Conservation (phyloP, 2,888 invertebrate genomes). For the Diachrysia chrysitis region DNA sequence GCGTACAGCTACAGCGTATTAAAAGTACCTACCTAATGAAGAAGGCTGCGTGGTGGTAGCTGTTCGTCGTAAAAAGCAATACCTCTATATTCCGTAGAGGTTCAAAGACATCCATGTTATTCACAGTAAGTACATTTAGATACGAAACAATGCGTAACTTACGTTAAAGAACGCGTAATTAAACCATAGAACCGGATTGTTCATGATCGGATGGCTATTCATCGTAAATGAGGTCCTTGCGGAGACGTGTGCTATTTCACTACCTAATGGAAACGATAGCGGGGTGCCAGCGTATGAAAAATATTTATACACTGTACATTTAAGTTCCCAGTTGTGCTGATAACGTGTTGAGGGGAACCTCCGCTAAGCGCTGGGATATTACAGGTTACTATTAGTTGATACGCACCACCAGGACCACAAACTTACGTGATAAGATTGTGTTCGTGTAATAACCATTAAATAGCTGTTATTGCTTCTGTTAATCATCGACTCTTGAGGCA, state of each 20-base stretch:
- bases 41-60: slow-evolving; percentile 11
- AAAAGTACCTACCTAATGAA: slow-evolving; percentile 18
- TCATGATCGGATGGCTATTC: slow-evolving; percentile 70
- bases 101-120: slow-evolving; percentile 57
- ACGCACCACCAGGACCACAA: slow-evolving; percentile 24
- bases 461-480: slow-evolving; percentile 32
- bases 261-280: slow-evolving; percentile 72
- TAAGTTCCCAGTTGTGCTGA: slow-evolving; percentile 35
- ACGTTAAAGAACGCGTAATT: slow-evolving; percentile 75
- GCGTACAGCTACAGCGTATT: too few species aligned
- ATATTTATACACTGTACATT: slow-evolving; percentile 39
- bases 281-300: slow-evolving; percentile 64
- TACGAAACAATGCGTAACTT: slow-evolving; percentile 69
- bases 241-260: slow-evolving; percentile 74
- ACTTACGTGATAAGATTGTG: slow-evolving; percentile 51
- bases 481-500: slow-evolving; percentile 21
- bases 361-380: slow-evolving; percentile 29
- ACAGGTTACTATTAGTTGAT: slow-evolving; percentile 24
- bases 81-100: slow-evolving; percentile 53
- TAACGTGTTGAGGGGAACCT: slow-evolving; percentile 26
- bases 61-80: slow-evolving; percentile 48
- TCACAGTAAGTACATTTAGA: slow-evolving; percentile 64
- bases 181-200: slow-evolving; percentile 76
- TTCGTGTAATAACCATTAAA: slow-evolving; percentile 42
- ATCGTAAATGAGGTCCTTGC: slow-evolving; percentile 80